phyloP scores from a whole-genome alignment of 2,113 vertebrate species.

The Machaerirhynchus nigripectus region DNA sequence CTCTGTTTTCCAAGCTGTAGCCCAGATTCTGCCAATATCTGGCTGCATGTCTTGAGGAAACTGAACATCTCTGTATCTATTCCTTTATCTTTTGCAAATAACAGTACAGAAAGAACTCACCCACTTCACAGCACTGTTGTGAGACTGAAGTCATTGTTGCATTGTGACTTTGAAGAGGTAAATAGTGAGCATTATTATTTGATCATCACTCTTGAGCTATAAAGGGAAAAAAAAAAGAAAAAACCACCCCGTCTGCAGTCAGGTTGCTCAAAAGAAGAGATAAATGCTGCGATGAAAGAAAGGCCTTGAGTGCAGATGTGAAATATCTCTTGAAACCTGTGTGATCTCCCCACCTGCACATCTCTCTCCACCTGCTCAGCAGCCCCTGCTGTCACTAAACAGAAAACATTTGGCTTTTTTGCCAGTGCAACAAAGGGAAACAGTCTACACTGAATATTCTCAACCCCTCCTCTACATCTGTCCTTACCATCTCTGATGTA shows the following conservation, averaged over 20 bases:
- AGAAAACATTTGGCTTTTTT: slow-evolving; percentile 23
- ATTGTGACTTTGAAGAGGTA: slow-evolving; percentile 1
- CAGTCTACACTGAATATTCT: not conserved
- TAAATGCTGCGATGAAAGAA: not conserved
- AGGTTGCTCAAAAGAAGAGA: slow-evolving; percentile 15
- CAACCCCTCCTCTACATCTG: not conserved
- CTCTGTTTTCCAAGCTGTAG: not conserved
- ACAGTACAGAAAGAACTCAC: not conserved
- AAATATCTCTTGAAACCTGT: slow-evolving; percentile 24
- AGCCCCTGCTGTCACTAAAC: not conserved
- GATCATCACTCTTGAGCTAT: not conserved
- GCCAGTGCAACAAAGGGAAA: not conserved
- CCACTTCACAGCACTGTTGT: not conserved
- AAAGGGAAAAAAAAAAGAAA: not conserved
- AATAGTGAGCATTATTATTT: not conserved
- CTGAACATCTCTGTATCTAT: not conserved
- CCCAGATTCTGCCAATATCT: not conserved
- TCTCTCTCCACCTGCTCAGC: slow-evolving; percentile 40
- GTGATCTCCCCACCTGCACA: slow-evolving; percentile 51
- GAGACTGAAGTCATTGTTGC: not conserved
- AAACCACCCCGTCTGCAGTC: not conserved
- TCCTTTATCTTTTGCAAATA: not conserved
- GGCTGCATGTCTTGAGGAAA: not conserved
- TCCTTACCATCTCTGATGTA: not conserved
- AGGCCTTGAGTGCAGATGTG: slow-evolving; percentile 36